A percentile compares a stretch with the other conserved stretches of the same genome.
Conservation (phyloP, 1,140 invertebrate species). For the Heliconius hermathena region DNA sequence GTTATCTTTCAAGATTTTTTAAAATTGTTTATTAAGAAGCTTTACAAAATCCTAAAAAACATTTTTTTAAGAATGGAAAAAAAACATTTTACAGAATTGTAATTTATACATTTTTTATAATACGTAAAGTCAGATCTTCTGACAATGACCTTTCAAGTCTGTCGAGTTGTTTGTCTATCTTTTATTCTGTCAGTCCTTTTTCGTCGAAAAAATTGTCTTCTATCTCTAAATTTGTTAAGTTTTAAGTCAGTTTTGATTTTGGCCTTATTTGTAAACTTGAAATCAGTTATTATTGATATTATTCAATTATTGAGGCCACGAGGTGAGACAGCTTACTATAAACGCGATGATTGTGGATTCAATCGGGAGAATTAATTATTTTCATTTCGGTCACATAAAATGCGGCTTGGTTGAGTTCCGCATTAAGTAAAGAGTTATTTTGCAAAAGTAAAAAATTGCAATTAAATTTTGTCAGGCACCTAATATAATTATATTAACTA, state of each 20-base stretch:
- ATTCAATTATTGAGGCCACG: too few species aligned
- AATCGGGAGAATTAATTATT: too few species aligned
- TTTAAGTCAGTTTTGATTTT: not conserved
- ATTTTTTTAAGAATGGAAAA: too few species aligned
- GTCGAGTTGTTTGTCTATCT: not conserved
- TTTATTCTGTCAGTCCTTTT: not conserved
- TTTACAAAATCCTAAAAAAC: too few species aligned
- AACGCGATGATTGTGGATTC: too few species aligned
- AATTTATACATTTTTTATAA: not conserved
- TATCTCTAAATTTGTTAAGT: not conserved
- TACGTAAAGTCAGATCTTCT: not conserved
- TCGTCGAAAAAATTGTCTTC: not conserved
- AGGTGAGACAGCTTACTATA: too few species aligned
- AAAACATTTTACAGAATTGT: too few species aligned
- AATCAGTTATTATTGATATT: too few species aligned
- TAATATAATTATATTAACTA: not conserved
- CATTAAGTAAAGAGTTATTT: not conserved
- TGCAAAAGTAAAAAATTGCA: not conserved
- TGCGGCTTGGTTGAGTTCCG: too few species aligned
- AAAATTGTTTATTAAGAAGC: too few species aligned
- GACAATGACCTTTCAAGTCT: not conserved
- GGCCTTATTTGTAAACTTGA: not conserved
- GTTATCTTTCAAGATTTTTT: too few species aligned
- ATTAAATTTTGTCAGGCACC: not conserved
- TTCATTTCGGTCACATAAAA: too few species aligned